These are phyloP conservation scores for Gadus macrocephalus DNA, from an alignment of 2,113 vertebrate species.

Conservation along the genomic window DNA sequence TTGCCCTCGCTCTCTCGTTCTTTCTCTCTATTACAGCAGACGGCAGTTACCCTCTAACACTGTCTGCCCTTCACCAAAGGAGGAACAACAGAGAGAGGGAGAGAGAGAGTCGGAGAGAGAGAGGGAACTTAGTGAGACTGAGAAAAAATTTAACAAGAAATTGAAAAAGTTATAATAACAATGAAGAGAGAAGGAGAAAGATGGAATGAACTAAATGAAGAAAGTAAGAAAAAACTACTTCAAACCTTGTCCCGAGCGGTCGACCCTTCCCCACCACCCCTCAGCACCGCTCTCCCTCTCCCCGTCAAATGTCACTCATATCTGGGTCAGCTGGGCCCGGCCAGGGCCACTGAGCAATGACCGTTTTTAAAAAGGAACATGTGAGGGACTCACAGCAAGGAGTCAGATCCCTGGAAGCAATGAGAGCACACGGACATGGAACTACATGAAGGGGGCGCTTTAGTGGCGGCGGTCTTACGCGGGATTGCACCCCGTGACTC, in stretches of 20 bases:
- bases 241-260: conserved; percentile 50
- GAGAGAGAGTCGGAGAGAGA: conserved; percentile 28
- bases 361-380: conserved; percentile 29
- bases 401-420: conserved; percentile 32
- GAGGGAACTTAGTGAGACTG: conserved; percentile 7
- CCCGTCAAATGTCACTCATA: conserved; percentile 55
- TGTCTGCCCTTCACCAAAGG: conserved; percentile 48
- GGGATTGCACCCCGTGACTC: too few species aligned
- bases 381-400: conserved; percentile 34
- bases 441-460: too few species aligned
- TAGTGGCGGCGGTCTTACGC: too few species aligned
- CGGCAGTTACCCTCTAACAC: conserved; percentile 6
- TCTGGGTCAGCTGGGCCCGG: conserved; percentile 62
- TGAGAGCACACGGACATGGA: background rate
- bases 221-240: conserved; percentile 28
- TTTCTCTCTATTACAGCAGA: conserved; percentile 33
- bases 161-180: conserved; percentile 19
- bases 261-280: conserved; percentile 34
- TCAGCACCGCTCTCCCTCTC: conserved; percentile 17
- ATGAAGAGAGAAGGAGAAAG: background rate
- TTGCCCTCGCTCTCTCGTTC: conserved; percentile 14
- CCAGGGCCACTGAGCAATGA: conserved; percentile 26
- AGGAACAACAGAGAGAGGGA: conserved; percentile 35
- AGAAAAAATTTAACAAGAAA: conserved; percentile 12
- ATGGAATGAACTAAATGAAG: background rate